Conservation (phyloP, 2,113 vertebrate genomes). For the Mystacornis crossleyi region DNA sequence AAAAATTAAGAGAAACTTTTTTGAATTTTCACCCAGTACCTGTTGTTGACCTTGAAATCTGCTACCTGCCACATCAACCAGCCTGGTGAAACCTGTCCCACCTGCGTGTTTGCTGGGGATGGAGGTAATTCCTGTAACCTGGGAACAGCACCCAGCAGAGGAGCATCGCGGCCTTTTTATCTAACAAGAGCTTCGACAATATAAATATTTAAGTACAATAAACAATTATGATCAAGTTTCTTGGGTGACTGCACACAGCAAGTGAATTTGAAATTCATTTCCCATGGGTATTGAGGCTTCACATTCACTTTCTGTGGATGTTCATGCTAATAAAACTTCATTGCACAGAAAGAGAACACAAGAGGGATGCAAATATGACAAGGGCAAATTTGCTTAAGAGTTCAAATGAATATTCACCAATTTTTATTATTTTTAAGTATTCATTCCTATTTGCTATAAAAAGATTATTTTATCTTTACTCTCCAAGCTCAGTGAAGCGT, state of each 20-base stretch:
- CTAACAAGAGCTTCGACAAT: neutral
- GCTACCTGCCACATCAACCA: neutral
- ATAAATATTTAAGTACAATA: constrained; percentile 64
- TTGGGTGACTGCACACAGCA: constrained; percentile 48
- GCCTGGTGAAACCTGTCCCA: neutral
- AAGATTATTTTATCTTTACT: constrained; percentile 21
- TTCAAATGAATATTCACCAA: constrained; percentile 61
- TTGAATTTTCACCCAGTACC: neutral
- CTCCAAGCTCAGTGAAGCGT: neutral
- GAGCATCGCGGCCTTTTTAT: neutral
- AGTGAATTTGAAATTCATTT: constrained; percentile 57
- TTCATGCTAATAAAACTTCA: constrained; percentile 53
- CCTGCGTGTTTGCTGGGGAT: neutral
- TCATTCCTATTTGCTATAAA: neutral
- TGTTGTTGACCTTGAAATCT: neutral
- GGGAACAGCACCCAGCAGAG: neutral
- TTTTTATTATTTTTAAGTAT: constrained; percentile 32
- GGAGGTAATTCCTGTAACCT: neutral
- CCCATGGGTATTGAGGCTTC: constrained; percentile 33
- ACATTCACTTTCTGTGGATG: constrained; percentile 30
- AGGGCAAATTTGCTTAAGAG: constrained; percentile 51
- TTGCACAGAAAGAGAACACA: constrained; percentile 1
- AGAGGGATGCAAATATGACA: constrained; percentile 55
- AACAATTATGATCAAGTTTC: constrained; percentile 64
- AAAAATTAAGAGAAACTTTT: accelerated